Conservation (phyloP, 2,113 vertebrate genomes). For the Macheiramphus alcinus region DNA sequence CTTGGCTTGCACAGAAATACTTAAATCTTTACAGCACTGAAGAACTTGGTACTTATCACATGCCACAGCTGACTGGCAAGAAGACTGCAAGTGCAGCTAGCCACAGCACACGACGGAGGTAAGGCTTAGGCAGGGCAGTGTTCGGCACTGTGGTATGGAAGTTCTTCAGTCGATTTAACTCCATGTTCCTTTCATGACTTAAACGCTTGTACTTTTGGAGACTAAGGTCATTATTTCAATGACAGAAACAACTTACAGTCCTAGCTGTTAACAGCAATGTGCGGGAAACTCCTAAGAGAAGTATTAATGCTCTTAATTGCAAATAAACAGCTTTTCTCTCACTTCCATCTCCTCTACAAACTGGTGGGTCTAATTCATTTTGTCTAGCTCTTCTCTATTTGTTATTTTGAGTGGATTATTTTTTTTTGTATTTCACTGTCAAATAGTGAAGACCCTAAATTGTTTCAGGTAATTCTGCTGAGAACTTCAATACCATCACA, state of each 20-base stretch:
- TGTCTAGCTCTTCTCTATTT: not conserved
- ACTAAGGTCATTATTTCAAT: not conserved
- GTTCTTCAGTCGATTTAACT: not conserved
- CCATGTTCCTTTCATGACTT: rapidly evolving
- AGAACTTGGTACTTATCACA: not conserved
- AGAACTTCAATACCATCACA: not conserved
- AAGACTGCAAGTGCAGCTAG: no score
- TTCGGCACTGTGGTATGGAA: rapidly evolving
- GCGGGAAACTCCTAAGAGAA: not conserved
- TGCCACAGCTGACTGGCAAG: not conserved
- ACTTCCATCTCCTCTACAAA: not conserved
- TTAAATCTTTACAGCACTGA: not conserved
- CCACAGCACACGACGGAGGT: rapidly evolving
- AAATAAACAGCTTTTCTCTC: not conserved
- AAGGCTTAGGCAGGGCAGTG: not conserved
- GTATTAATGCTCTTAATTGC: not conserved
- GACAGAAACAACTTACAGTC: not conserved
- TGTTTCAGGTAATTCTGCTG: not conserved
- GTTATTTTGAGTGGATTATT: not conserved
- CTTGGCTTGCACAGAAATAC: not conserved
- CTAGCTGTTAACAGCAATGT: not conserved
- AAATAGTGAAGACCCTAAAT: not conserved
- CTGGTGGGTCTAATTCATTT: not conserved
- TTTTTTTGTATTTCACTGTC: not conserved
- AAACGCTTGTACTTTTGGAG: not conserved